Evolutionary conservation across 2,888 invertebrate species (phyloP).

Genomic region (Netelia virgata): DNA sequence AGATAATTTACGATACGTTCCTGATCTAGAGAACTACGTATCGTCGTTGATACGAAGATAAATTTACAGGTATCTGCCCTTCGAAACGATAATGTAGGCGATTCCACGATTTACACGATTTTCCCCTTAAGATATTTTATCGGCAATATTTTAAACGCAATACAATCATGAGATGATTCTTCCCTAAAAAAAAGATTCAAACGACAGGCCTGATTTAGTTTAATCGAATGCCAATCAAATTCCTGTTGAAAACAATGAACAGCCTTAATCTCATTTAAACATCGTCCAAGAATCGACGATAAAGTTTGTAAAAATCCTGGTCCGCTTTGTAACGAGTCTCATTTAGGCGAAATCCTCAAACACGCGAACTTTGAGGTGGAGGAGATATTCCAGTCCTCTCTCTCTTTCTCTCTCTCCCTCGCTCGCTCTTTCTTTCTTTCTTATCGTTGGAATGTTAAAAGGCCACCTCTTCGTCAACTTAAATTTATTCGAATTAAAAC

Average conservation of each 20-base stretch:
- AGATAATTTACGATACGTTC: not conserved
- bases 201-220: not conserved
- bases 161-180: not conserved
- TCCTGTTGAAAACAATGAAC: not conserved
- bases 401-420: slow-evolving; percentile 63
- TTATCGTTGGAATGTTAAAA: slow-evolving; percentile 85
- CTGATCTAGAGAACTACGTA: not conserved
- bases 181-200: not conserved
- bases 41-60: not conserved
- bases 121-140: too few species aligned
- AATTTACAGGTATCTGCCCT: not conserved
- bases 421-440: slow-evolving; percentile 38
- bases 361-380: slow-evolving; percentile 45
- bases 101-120: not conserved
- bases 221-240: not conserved
- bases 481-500: slow-evolving; percentile 84
- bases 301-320: slow-evolving; percentile 49
- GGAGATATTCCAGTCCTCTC: slow-evolving; percentile 16
- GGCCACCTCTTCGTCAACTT: slow-evolving; percentile 83
- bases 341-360: slow-evolving; percentile 46
- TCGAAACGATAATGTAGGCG: not conserved
- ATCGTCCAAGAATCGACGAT: slow-evolving; percentile 26
- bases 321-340: slow-evolving; percentile 61
- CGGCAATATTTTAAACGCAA: not conserved
- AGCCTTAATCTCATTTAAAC: not conserved